A percentile compares a stretch with the other conserved stretches of the same genome.
These are phyloP conservation scores for Rhinoraja longicauda DNA, from an alignment of 2,797 vertebrate genomes.

Conservation along the genomic window DNA sequence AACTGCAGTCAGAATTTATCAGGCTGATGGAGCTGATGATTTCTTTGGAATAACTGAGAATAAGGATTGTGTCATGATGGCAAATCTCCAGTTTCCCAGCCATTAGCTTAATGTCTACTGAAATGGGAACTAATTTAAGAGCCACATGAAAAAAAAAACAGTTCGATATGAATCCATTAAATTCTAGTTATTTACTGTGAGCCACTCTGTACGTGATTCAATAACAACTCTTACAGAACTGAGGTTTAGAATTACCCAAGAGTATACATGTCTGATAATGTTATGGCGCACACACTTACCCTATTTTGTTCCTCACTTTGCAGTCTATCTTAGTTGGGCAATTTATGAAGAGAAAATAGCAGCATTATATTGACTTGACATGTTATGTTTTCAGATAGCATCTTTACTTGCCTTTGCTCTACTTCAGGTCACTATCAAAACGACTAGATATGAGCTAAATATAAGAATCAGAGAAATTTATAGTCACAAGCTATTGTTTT, in stretches of 20 bases:
- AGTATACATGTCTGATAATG: neutral
- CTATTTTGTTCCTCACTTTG: neutral
- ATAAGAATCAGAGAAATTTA: too few species aligned
- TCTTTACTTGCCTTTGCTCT: neutral
- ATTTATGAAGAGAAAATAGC: neutral
- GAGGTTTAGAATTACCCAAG: neutral
- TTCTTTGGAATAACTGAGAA: neutral
- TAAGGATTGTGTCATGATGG: neutral
- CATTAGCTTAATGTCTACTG: neutral
- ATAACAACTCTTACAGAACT: neutral
- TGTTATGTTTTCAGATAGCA: neutral
- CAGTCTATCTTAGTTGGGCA: neutral
- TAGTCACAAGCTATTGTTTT: neutral
- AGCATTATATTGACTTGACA: neutral
- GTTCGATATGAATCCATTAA: conserved; percentile 15
- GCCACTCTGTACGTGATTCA: neutral
- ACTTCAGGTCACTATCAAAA: neutral
- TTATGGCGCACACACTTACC: neutral
- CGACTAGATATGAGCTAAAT: neutral
- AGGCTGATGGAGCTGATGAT: neutral
- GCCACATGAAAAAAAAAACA: neutral
- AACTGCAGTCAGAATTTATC: conserved; percentile 22
- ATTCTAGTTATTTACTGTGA: neutral
- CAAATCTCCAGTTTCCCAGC: neutral
- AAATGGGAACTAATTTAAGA: conserved; percentile 19